Percentiles rank a stretch among this genome's conserved stretches.
These are phyloP conservation scores for Onychorhynchus coronatus DNA, from an alignment of 2,113 vertebrate genomes.

Conservation along the genomic window DNA sequence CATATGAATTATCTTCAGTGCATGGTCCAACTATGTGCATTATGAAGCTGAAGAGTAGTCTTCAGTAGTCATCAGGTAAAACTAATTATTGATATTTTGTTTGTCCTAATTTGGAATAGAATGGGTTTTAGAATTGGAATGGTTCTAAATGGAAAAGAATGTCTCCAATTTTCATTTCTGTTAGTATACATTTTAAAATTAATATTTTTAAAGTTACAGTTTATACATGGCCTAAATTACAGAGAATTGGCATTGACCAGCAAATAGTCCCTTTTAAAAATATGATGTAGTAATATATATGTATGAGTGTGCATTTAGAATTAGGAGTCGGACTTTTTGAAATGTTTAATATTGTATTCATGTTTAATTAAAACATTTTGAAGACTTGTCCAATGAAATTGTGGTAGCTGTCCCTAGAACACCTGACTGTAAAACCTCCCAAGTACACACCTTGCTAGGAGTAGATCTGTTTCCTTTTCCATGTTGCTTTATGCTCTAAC, in stretches of 20 bases:
- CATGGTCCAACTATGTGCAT: neutral
- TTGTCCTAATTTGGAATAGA: neutral
- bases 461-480: neutral
- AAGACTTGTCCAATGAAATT: neutral
- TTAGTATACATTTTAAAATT: neutral
- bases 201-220: neutral
- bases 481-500: neutral
- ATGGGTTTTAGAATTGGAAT: neutral
- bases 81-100: neutral
- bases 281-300: neutral
- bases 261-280: neutral
- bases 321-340: neutral
- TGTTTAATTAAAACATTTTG: neutral
- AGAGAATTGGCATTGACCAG: neutral
- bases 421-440: neutral
- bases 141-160: neutral
- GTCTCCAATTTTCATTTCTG: neutral
- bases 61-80: neutral
- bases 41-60: neutral
- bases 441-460: neutral
- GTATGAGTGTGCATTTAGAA: neutral
- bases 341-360: neutral
- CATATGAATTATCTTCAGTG: neutral
- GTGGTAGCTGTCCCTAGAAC: neutral
- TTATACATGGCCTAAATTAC: neutral